These are phyloP conservation scores for Podarcis raffonei DNA, from an alignment of 2,113 vertebrate genomes.

Conservation along the genomic window DNA sequence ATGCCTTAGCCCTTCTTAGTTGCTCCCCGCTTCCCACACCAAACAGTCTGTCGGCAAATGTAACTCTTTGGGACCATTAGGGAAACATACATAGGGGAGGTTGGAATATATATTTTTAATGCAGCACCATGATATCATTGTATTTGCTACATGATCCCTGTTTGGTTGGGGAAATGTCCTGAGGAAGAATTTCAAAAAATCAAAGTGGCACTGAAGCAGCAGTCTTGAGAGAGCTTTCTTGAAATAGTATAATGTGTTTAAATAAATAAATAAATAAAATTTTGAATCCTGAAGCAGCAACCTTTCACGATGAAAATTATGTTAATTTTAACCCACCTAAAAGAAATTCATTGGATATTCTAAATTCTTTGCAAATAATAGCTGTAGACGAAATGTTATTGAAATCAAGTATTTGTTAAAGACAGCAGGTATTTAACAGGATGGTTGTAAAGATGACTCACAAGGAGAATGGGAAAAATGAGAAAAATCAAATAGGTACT, in stretches of 20 bases:
- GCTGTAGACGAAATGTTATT: neutral
- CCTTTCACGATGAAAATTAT: neutral
- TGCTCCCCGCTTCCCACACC: neutral
- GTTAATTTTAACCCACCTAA: neutral
- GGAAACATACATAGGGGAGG: neutral
- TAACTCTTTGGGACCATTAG: neutral
- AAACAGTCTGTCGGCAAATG: neutral
- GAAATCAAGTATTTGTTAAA: conserved; percentile 24
- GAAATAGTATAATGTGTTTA: too few relatives aligned
- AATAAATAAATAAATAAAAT: too few relatives aligned
- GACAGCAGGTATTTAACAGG: neutral
- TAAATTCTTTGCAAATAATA: neutral
- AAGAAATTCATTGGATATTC: neutral
- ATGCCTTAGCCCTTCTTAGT: neutral
- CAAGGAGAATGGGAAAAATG: neutral
- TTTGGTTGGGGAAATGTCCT: neutral
- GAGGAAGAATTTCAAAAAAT: neutral
- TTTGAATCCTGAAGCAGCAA: neutral
- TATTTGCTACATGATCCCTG: neutral
- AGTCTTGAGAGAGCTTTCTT: neutral
- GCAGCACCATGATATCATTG: neutral
- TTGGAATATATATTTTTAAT: neutral
- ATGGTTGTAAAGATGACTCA: neutral
- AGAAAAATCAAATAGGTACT: neutral
- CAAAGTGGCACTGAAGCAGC: neutral